A percentile compares a stretch with the other conserved stretches of the same genome.
Evolutionary conservation across 2,113 vertebrate genomes (phyloP).

Genomic region (Podiceps cristatus): DNA sequence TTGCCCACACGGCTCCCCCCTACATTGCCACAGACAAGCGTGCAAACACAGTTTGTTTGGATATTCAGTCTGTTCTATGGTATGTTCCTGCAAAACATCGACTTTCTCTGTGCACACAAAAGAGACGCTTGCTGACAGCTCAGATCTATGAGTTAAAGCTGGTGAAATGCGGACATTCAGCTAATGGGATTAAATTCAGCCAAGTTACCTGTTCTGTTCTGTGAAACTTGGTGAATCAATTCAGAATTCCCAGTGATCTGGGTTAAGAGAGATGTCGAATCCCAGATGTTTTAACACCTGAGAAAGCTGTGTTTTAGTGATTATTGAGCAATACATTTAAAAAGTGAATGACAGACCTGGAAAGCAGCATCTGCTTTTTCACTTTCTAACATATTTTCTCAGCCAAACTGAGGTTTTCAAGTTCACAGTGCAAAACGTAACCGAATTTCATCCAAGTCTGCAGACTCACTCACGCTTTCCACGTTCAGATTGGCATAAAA

Average conservation of each 20-base stretch:
- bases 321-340: constrained; percentile 45
- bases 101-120: neutral
- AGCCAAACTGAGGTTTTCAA: constrained; percentile 61
- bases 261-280: constrained; percentile 15
- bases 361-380: constrained; percentile 68
- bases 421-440: constrained; percentile 67
- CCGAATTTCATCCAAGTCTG: constrained; percentile 55
- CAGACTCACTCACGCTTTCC: constrained; percentile 9
- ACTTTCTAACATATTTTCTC: constrained; percentile 63
- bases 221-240: neutral
- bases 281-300: constrained; percentile 58
- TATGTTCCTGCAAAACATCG: neutral
- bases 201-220: neutral
- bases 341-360: constrained; percentile 69
- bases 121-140: neutral
- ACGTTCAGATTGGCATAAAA: constrained; percentile 2
- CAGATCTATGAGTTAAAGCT: neutral
- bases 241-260: constrained; percentile 25
- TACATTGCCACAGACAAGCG: accelerated
- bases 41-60: constrained; percentile 11
- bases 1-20: neutral
- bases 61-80: neutral
- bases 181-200: constrained; percentile 24
- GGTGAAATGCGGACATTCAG: neutral
- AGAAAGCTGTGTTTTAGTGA: constrained; percentile 29